Base-by-base conservation (phyloP, 2,888 invertebrate species). In the Deroplatys truncata region DNA sequence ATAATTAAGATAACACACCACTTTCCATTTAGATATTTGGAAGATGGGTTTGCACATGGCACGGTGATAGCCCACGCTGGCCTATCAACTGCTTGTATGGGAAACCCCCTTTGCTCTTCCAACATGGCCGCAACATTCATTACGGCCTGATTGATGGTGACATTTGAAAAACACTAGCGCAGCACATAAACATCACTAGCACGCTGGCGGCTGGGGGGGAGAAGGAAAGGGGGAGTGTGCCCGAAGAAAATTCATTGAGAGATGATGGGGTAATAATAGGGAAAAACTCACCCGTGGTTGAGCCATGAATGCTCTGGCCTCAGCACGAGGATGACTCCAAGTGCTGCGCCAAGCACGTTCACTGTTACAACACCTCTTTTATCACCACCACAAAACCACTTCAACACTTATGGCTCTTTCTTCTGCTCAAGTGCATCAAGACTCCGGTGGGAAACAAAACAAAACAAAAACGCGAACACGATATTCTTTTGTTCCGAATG, bases 271-370 rank as follows among this genome's bases (percentile, higher is more conserved):
- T 15, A 15, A 49, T n/a, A n/a, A n/a, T 56, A 43, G 8, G 85
- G 43, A 43, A 82, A 56, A 83, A 95, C 96, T 95, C 96, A 97
- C 97, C 97, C 97, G 96, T 96, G 97, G 97, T 96, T 97, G 97
- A 96, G 97, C 97, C 97, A 97, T 97, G 96, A 95, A 96, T 95
- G 96, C 96, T 95, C 96, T 96, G 95, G 96, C 96, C 95, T 96
- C 87, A 87, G 87, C 87, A 87, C 94, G 94, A 93, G 94, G 94
- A 94, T 94, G 94, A 93, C 94, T 94, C 93, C 94, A 94, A 94
- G 94, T 94, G 35, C 94, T 94, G 94, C 94, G 94, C 94, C 56
- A 31, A 28, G 10, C 88, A 85, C 89, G 72, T 82, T 88, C 72
- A 89, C 88, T 28, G 84, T 89, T 84, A 82, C 89, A 85, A 86